Percentiles rank a stretch among this genome's conserved stretches.
Evolutionary conservation across 2,797 vertebrate genomes (phyloP).

Genomic region (Pseudochromis fuscus): DNA sequence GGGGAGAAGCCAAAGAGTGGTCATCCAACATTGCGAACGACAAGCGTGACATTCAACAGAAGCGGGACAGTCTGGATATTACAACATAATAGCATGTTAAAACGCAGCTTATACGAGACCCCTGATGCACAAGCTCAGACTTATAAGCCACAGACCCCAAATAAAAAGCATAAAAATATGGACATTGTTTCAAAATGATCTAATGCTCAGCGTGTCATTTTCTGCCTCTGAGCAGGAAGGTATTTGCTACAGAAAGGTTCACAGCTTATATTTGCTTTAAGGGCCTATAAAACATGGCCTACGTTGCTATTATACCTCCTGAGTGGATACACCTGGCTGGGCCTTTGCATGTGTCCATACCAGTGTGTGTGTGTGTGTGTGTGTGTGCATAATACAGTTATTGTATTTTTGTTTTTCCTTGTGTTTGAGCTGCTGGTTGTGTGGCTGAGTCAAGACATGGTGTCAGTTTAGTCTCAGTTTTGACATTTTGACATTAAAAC

Average conservation of each 20-base stretch:
- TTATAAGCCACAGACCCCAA: slow-evolving; percentile 65
- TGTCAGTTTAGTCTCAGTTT: slow-evolving; percentile 64
- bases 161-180: slow-evolving; percentile 69
- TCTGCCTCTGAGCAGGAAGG: slow-evolving; percentile 58
- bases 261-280: slow-evolving; percentile 62
- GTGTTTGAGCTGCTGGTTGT: slow-evolving; percentile 28
- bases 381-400: slow-evolving; percentile 19
- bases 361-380: slow-evolving; percentile 22
- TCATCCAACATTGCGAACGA: slow-evolving; percentile 42
- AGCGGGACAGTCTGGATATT: slow-evolving; percentile 52
- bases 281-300: slow-evolving; percentile 62
- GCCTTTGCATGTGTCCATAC: slow-evolving; percentile 38
- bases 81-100: slow-evolving; percentile 54
- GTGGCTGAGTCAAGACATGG: slow-evolving; percentile 14
- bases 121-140: slow-evolving; percentile 63
- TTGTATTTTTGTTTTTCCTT: slow-evolving; percentile 41
- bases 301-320: slow-evolving; percentile 52
- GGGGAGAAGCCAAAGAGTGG: slow-evolving; percentile 54
- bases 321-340: slow-evolving; percentile 70
- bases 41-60: slow-evolving; percentile 55
- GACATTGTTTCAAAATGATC: slow-evolving; percentile 75
- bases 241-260: slow-evolving; percentile 67
- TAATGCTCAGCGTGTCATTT: slow-evolving; percentile 57
- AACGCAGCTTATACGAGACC: slow-evolving; percentile 59
- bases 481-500: slow-evolving; percentile 62